These are phyloP conservation scores for Halcyon chelicuti DNA, from an alignment of 2,797 vertebrate species.

Conservation along the genomic window DNA sequence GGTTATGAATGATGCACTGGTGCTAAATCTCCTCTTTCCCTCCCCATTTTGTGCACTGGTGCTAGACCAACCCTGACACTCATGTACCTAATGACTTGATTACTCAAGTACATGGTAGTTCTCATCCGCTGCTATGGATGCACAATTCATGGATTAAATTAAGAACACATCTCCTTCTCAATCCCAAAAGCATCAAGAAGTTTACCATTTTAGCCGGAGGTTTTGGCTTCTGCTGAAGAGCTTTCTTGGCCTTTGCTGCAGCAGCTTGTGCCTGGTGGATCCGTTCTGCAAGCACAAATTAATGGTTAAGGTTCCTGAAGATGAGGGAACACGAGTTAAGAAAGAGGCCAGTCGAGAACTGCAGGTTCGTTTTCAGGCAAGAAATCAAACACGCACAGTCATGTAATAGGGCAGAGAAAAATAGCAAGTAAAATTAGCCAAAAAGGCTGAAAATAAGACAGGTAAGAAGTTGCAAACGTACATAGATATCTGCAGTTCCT, in stretches of 20 bases:
- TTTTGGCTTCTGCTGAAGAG: constrained; percentile 96
- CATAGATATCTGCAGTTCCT: not conserved
- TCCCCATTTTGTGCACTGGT: not conserved
- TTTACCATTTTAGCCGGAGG: constrained; percentile 91
- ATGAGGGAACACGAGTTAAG: not conserved
- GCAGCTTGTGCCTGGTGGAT: constrained; percentile 98
- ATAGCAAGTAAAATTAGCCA: not conserved
- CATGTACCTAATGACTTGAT: not conserved
- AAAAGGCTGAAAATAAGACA: not conserved
- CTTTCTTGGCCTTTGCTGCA: constrained; percentile 96
- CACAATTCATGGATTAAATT: not conserved
- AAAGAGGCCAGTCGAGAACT: not conserved
- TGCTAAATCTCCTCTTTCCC: not conserved
- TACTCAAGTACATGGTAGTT: not conserved
- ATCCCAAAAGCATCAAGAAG: constrained; percentile 12
- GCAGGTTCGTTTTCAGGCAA: not conserved
- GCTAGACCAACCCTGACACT: not conserved
- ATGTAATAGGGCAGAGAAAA: not conserved
- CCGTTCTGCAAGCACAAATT: constrained; percentile 82
- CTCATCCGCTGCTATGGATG: not conserved
- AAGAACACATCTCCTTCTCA: not conserved
- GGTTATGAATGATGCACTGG: not conserved
- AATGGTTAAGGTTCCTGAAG: not conserved
- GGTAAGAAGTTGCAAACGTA: not conserved
- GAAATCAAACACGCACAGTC: not conserved